Evolutionary conservation across 1,140 invertebrate genomes (phyloP).

Genomic region (Drosophila ercepeae): DNA sequence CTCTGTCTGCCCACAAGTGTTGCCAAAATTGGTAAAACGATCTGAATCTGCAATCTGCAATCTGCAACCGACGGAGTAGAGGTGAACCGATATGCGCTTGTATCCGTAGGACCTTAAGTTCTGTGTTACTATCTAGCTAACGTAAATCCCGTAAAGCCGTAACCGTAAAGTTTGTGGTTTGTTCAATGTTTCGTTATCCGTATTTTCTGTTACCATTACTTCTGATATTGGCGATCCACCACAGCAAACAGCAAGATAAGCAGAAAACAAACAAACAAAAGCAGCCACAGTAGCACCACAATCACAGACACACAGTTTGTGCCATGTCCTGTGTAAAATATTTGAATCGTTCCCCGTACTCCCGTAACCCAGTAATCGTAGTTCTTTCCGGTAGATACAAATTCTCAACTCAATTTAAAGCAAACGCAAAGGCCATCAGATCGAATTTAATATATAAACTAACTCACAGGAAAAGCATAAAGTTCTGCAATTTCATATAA

Average conservation of each 20-base stretch:
- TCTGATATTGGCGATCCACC: slow-evolving; percentile 21
- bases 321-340: slow-evolving; percentile 47
- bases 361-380: slow-evolving; percentile 29
- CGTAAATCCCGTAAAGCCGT: slow-evolving; percentile 35
- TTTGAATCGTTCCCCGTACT: background rate
- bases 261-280: background rate
- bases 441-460: slow-evolving; percentile 1
- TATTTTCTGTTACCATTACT: slow-evolving; percentile 36
- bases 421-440: slow-evolving; percentile 31
- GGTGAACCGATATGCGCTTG: slow-evolving; percentile 33
- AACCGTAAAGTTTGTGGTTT: slow-evolving; percentile 56
- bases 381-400: slow-evolving; percentile 13
- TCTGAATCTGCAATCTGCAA: background rate
- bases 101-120: slow-evolving; percentile 66
- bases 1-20: slow-evolving; percentile 8
- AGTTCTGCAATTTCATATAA: slow-evolving; percentile 61
- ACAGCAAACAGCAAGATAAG: background rate
- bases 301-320: slow-evolving; percentile 35
- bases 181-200: slow-evolving; percentile 50
- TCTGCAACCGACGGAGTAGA: background rate
- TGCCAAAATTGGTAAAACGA: background rate
- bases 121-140: slow-evolving; percentile 27
- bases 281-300: slow-evolving; percentile 15
- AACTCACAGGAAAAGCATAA: slow-evolving; percentile 69
- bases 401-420: slow-evolving; percentile 21